These are phyloP conservation scores for Polymixis lichenea DNA, from an alignment of 2,888 invertebrate genomes.

Conservation along the genomic window DNA sequence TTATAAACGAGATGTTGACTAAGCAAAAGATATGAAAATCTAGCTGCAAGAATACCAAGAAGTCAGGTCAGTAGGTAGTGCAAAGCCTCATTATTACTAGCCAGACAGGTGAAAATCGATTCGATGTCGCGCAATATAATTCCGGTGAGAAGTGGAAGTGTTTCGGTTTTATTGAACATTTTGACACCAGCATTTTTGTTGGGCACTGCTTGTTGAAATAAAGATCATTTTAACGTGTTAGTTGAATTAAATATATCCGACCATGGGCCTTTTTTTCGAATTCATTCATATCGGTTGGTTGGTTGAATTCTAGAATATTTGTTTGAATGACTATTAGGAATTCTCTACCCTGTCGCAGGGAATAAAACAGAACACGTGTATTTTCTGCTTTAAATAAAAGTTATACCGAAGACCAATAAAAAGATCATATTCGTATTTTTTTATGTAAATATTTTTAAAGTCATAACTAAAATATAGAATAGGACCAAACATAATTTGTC, in stretches of 20 bases:
- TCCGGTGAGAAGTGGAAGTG: constrained; percentile 14
- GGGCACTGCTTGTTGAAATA: too few relatives aligned
- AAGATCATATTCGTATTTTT: not conserved
- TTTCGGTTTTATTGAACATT: too few relatives aligned
- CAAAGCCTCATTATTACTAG: not conserved
- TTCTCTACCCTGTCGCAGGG: not conserved
- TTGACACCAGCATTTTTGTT: too few relatives aligned
- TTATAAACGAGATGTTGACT: not conserved
- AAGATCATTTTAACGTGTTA: not conserved
- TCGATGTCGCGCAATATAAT: constrained; percentile 22
- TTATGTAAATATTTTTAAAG: not conserved
- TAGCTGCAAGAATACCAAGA: not conserved
- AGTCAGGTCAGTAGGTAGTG: not conserved
- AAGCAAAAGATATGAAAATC: not conserved
- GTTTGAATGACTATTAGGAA: not conserved
- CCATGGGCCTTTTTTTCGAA: not conserved
- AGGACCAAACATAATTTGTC: not conserved
- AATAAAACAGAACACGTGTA: not conserved
- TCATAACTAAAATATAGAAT: not conserved
- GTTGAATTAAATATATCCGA: not conserved
- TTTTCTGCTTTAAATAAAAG: not conserved
- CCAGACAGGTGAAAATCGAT: constrained; percentile 19
- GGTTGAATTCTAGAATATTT: not conserved
- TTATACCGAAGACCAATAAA: not conserved
- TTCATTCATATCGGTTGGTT: too few relatives aligned